phyloP scores from a whole-genome alignment of 2,888 invertebrate genomes.

The Eristalis intricaria region DNA sequence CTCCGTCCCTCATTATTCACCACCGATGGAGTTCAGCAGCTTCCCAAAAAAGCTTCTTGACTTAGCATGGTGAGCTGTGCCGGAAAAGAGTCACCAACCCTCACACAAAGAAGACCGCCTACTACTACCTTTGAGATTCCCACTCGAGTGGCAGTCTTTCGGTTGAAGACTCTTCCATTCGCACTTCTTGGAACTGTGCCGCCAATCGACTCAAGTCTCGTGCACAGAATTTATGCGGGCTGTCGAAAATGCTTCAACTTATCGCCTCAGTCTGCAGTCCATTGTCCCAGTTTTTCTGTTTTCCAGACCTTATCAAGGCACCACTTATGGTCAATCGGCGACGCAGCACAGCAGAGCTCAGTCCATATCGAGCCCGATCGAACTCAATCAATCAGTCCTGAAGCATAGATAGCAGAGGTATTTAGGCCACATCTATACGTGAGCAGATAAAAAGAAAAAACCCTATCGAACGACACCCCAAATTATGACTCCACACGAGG shows the following conservation, averaged over 20 bases:
- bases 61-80: no score
- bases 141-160: no score
- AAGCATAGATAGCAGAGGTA: constrained; percentile 40
- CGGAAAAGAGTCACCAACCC: no score
- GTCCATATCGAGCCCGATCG: not conserved
- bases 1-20: no score
- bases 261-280: not conserved
- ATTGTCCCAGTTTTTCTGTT: not conserved
- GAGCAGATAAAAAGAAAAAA: constrained; percentile 4
- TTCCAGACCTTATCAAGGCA: not conserved
- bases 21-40: no score
- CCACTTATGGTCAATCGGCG: not conserved
- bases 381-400: constrained; percentile 7
- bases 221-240: not conserved
- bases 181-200: no score
- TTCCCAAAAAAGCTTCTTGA: no score
- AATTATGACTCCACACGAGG: constrained; percentile 4
- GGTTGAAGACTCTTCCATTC: no score
- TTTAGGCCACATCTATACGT: constrained; percentile 34
- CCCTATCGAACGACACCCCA: not conserved
- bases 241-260: not conserved
- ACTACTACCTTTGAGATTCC: fast-evolving
- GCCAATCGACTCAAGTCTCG: not conserved
- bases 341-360: not conserved
- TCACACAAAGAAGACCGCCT: no score